A percentile compares a stretch with the other conserved stretches of the same genome.
Conservation (phyloP, 2,888 invertebrate species). For the Andrena hattorfiana region DNA sequence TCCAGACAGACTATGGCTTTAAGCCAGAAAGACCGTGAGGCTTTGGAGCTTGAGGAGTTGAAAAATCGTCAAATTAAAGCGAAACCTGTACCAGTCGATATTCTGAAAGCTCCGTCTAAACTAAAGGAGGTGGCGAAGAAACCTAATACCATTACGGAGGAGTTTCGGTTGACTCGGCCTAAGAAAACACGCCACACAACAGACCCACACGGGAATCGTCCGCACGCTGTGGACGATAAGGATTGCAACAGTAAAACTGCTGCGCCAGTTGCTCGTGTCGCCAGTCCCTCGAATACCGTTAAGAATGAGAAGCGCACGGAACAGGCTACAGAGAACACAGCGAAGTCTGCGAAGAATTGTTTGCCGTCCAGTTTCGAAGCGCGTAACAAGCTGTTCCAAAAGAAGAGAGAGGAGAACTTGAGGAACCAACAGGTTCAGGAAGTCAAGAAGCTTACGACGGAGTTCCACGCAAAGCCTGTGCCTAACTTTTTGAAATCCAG, state of each 20-base stretch:
- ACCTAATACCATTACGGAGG: conserved; percentile 87
- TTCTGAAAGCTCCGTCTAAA: conserved; percentile 86
- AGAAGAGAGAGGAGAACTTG: conserved; percentile 84
- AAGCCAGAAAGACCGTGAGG: conserved; percentile 88
- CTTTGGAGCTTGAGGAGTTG: conserved; percentile 88
- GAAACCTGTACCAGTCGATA: conserved; percentile 87
- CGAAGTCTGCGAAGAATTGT: conserved; percentile 65
- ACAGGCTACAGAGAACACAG: conserved; percentile 35
- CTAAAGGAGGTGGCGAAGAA: conserved; percentile 85
- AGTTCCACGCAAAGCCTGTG: conserved; percentile 88
- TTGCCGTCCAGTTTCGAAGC: conserved; percentile 86
- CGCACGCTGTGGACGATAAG: not conserved
- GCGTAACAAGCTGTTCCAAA: conserved; percentile 83
- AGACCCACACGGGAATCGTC: not conserved
- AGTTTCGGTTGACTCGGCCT: conserved; percentile 88
- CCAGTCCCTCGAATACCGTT: not conserved
- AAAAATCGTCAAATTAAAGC: conserved; percentile 90
- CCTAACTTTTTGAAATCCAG: conserved; percentile 81
- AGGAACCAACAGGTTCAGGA: conserved; percentile 74
- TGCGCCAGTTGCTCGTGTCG: not conserved
- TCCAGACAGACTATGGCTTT: conserved; percentile 86
- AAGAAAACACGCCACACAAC: conserved; percentile 67
- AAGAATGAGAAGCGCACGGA: not conserved
- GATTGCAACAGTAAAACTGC: not conserved
- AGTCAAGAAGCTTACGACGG: conserved; percentile 70